Evolutionary conservation across 2,113 vertebrate species (phyloP), one percentile per base, ranked within the genome.

Genomic region (Colossoma macropomum): DNA sequence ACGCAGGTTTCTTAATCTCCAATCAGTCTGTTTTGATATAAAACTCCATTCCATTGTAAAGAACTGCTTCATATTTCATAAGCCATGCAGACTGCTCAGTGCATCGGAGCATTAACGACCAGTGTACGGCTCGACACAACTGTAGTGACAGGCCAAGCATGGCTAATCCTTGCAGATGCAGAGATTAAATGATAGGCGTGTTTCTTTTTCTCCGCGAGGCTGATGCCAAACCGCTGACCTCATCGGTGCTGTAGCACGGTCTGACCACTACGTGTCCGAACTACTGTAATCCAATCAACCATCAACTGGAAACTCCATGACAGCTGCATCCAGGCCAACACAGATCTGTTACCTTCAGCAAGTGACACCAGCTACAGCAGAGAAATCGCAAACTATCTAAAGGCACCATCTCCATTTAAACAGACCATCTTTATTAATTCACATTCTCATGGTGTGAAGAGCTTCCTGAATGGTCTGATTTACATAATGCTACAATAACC

Each of bases 251-350:
- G 74, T 59, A 68, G 50, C 60, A 75, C 30, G 13, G 56, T 74
- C 79, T 72, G 68, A 73, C 34, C 77, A 65, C 48, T 60, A 45
- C 70, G 23, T 11, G 68, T 73, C 59, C 41, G 12, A 66, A 72
- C 77, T 77, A 60, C 66, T 66, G 81, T 84, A 84, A 84, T 74
- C 60, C 60, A 78, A 65, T 80, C 82, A 65, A 34, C 56, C 78
- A 48, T 71, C 34, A 59, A 30, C 38, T 62, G n/a, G 34, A 41
- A 84, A 28, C 76, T 54, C 59, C 70, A 66, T 28, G 69, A 32
- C 60, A 79, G 48, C 82, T 7, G 59, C 72, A n/a, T 28, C 62
- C 62, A 71, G 32, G 52, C 71, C 77, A 80, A 45, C 62, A 73
- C 41, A 80, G 63, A 79, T 80, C 81, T 34, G 48, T 82, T 82